Base-by-base conservation (phyloP, 2,888 invertebrate genomes). In the Scaptomyza reducta region DNA sequence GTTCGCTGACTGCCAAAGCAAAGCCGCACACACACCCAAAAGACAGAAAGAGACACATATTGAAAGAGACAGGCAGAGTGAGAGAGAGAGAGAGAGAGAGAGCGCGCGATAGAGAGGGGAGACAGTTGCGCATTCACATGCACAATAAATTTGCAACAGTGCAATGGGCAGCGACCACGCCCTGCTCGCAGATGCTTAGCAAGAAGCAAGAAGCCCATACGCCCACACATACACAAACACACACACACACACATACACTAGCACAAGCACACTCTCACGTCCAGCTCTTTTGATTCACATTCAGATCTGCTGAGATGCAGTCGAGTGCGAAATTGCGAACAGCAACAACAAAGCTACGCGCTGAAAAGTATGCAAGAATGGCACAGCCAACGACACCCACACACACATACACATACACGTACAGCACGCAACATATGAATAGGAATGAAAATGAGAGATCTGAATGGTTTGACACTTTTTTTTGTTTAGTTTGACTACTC, bases 251-350 rank as follows among this genome's bases (percentile, higher is more conserved):
- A 33, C 33, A 3, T 40, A 62, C 51, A 44, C n/a, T n/a, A n/a
- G n/a, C n/a, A n/a, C 45, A 53, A 45, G 55, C 46, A 44, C 60
- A 42, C 40, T 40, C 38, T 29, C 54, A 46, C 67, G 56, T 54
- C 47, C 25, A 51, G 42, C 31, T 45, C 50, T 54, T 38, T 53
- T 54, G 64, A 75, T 65, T 71, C 76, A 31, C 64, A 70, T 73
- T 70, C 69, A 72, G 79, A 77, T 70, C 58, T 62, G 58, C 79
- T 47, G 63, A 56, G 45, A 87, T 78, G 71, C 83, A 83, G 64
- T 87, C 88, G 68, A 77, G 86, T 83, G 83, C 77, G 86, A 83
- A 87, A 83, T 82, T 82, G 81, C 81, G 71, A 66, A 73, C 65
- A 71, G 66, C 65, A 86, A 77, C 77, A 74, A 64, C 73, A 77